Evolutionary conservation across 92 coral and sea anemone genomes (phyloP).

Genomic region (Metridium senile): DNA sequence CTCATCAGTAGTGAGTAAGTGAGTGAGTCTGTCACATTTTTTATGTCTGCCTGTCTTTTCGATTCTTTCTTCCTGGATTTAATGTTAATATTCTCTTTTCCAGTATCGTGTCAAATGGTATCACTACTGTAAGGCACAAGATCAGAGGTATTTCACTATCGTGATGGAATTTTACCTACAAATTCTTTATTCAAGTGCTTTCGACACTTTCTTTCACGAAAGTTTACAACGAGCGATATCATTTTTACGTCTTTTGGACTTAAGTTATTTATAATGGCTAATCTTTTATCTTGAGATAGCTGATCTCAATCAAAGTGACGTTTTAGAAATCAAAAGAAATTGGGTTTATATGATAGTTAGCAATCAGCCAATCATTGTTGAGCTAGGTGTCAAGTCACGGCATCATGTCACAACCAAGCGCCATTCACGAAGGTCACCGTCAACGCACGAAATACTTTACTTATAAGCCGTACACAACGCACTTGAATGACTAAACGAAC

Average conservation of each 20-base stretch:
- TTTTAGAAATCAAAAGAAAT: background rate
- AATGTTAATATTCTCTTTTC: no score
- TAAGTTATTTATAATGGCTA: background rate
- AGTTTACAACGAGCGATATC: no score
- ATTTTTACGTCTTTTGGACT: no score
- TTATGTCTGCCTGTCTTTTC: no score
- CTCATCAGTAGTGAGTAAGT: background rate
- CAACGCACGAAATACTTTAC: constrained; percentile 2
- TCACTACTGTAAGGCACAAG: background rate
- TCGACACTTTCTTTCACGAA: no score
- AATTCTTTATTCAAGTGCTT: background rate
- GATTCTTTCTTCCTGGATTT: no score
- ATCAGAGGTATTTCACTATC: background rate
- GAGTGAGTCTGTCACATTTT: no score
- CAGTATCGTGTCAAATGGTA: no score
- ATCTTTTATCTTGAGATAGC: background rate
- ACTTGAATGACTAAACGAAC: background rate
- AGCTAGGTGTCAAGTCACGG: constrained; percentile 32
- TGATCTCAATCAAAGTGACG: background rate
- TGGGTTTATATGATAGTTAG: background rate
- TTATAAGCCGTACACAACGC: constrained; percentile 3
- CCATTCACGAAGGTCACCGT: constrained; percentile 12
- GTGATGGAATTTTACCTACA: background rate
- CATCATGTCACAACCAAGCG: background rate
- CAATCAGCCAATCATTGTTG: constrained; percentile 30